phyloP scores from a whole-genome alignment of 2,888 invertebrate genomes.

The Microctonus aethiopoides region DNA sequence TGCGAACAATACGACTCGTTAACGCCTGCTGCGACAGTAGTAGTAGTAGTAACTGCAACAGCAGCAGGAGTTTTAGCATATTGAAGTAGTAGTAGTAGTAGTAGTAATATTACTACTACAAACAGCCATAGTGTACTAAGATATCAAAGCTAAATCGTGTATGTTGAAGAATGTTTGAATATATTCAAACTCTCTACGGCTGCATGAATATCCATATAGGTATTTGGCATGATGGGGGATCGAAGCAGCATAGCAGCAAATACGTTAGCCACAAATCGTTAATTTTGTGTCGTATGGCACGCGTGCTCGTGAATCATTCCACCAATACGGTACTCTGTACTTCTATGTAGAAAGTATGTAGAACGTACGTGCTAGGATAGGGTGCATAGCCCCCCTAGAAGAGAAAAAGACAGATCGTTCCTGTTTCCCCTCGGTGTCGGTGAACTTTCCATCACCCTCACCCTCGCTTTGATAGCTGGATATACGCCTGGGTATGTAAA shows the following conservation, averaged over 20 bases:
- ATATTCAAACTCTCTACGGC: neutral
- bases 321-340: constrained; percentile 1
- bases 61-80: too few relatives aligned
- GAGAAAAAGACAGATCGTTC: neutral
- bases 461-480: neutral
- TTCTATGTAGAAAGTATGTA: constrained; percentile 37
- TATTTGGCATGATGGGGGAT: neutral
- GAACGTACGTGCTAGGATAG: constrained; percentile 20
- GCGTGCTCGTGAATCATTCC: constrained; percentile 39
- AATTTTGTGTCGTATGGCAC: neutral
- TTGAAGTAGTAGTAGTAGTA: too few relatives aligned
- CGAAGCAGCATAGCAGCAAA: neutral
- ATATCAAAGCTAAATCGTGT: too few relatives aligned
- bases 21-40: constrained; percentile 28
- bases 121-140: neutral
- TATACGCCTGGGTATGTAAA: neutral
- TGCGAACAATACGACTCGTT: constrained; percentile 41
- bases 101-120: neutral
- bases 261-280: neutral
- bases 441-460: neutral
- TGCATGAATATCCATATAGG: neutral
- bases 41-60: neutral
- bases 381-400: constrained; percentile 27
- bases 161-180: too few relatives aligned
- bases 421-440: neutral